Evolutionary conservation across 2,888 invertebrate species (phyloP).

Genomic region (Meliscaeva auricollis): DNA sequence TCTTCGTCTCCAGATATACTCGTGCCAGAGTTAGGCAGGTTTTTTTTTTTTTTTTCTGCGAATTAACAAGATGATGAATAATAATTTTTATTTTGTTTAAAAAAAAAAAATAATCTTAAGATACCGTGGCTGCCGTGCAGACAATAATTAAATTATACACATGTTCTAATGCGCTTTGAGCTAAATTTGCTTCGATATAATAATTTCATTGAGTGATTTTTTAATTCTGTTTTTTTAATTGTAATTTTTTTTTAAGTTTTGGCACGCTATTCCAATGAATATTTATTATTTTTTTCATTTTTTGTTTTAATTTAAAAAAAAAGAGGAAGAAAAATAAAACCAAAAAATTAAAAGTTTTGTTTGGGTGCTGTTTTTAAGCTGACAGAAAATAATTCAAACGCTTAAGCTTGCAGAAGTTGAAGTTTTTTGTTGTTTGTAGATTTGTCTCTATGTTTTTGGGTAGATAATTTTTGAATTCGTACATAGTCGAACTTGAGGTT

Average conservation of each 20-base stretch:
- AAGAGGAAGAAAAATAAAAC: neutral
- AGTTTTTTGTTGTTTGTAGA: neutral
- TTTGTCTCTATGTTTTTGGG: too few species aligned
- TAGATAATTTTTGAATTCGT: too few species aligned
- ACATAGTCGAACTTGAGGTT: too few species aligned
- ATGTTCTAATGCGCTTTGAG: constrained; percentile 50
- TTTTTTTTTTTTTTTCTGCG: neutral
- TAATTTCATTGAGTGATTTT: constrained; percentile 48
- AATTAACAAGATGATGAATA: constrained; percentile 54
- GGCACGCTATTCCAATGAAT: constrained; percentile 44
- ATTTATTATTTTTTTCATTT: neutral
- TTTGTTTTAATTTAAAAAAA: neutral
- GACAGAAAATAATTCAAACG: neutral
- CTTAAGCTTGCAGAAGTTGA: constrained; percentile 6
- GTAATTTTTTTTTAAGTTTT: constrained; percentile 30
- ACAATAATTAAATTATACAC: constrained; percentile 50
- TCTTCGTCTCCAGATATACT: constrained; percentile 9
- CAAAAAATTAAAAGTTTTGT: constrained; percentile 9
- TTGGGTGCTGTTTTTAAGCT: constrained; percentile 1
- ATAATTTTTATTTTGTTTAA: constrained; percentile 27
- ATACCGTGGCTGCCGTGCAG: constrained; percentile 48
- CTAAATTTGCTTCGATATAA: constrained; percentile 46
- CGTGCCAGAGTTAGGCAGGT: too few species aligned
- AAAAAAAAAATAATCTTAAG: constrained; percentile 14
- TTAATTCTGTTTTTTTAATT: neutral